These are phyloP conservation scores for Cyclophora punctaria DNA, from an alignment of 2,888 invertebrate species.

Conservation along the genomic window DNA sequence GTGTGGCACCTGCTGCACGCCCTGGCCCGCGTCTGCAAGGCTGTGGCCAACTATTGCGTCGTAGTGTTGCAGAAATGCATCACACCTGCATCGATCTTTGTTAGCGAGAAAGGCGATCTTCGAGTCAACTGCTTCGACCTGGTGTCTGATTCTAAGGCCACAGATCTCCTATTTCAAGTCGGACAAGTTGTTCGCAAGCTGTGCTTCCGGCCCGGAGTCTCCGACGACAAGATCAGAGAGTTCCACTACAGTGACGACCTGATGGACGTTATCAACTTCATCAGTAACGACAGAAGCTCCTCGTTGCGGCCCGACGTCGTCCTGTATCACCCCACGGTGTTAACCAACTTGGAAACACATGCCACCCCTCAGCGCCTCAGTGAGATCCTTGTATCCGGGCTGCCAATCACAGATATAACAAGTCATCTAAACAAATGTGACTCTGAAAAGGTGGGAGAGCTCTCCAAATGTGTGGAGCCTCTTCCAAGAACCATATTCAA, in stretches of 20 bases:
- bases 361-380: constrained; percentile 29
- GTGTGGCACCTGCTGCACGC: constrained; percentile 59
- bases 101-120: constrained; percentile 47
- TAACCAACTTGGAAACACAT: constrained; percentile 50
- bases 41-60: constrained; percentile 39
- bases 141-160: constrained; percentile 10
- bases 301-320: constrained; percentile 54
- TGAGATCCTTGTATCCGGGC: constrained; percentile 41
- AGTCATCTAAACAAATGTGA: constrained; percentile 60
- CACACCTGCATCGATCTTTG: constrained; percentile 42
- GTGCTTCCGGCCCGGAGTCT: constrained; percentile 29
- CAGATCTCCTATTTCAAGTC: constrained; percentile 42
- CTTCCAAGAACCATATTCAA: constrained; percentile 43
- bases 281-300: constrained; percentile 44
- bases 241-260: constrained; percentile 59
- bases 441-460: constrained; percentile 58
- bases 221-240: constrained; percentile 30
- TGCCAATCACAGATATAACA: constrained; percentile 18
- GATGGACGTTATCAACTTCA: constrained; percentile 46
- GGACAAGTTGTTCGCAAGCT: constrained; percentile 45
- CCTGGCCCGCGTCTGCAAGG: constrained; percentile 48
- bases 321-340: constrained; percentile 64
- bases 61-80: constrained; percentile 48
- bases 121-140: constrained; percentile 60
- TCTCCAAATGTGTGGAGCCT: constrained; percentile 43